phyloP scores from a whole-genome alignment of 2,888 invertebrate species.

The Andrena dorsata region DNA sequence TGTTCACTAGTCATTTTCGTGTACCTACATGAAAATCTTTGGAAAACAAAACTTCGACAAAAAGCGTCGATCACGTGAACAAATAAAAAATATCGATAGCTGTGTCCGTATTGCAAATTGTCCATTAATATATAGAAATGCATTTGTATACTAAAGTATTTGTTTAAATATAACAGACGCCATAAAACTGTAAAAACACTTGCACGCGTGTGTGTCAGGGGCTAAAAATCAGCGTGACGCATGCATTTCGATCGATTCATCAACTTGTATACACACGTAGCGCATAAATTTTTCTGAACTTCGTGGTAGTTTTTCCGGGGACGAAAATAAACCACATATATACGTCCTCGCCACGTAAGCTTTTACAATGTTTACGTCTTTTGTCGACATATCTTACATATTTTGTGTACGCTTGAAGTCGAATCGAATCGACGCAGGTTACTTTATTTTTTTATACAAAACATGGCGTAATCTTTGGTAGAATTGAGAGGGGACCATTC shows the following conservation, averaged over 20 bases:
- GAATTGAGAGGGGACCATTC: too few relatives aligned
- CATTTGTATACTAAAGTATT: neutral
- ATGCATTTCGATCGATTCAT: conserved; percentile 21
- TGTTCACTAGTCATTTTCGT: too few relatives aligned
- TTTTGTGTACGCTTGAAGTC: neutral
- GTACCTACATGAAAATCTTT: too few relatives aligned
- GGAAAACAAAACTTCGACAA: too few relatives aligned
- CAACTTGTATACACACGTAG: neutral
- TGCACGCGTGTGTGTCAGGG: neutral
- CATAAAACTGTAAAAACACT: neutral
- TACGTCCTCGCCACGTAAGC: neutral
- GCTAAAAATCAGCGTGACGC: conserved; percentile 19
- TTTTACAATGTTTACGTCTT: neutral
- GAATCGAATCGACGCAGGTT: too few relatives aligned
- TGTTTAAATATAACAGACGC: neutral
- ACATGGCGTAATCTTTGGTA: too few relatives aligned
- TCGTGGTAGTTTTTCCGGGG: conserved; percentile 1
- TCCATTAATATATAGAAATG: neutral
- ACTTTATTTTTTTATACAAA: too few relatives aligned
- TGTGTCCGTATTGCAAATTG: neutral
- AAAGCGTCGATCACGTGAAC: too few relatives aligned
- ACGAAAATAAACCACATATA: conserved; percentile 8
- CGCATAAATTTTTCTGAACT: conserved; percentile 17
- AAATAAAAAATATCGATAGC: too few relatives aligned
- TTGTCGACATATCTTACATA: neutral